Percentiles rank a stretch among this genome's conserved stretches.
These are phyloP conservation scores for Fringilla coelebs DNA, from an alignment of 2,797 vertebrate genomes.

Conservation along the genomic window DNA sequence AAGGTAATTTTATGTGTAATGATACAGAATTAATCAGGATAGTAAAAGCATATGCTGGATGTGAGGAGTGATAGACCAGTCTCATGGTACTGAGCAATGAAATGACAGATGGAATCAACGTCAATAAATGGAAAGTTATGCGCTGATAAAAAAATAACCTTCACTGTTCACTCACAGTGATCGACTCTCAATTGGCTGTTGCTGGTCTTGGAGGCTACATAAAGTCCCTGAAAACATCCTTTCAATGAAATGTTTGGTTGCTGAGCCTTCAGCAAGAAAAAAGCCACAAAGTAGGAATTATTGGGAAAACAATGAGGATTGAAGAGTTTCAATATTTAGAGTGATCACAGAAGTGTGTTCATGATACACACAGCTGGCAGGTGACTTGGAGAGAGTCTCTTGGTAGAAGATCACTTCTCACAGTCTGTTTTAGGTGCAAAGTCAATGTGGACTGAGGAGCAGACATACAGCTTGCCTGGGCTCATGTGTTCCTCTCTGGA, in stretches of 20 bases:
- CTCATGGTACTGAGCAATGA: background rate
- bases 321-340: background rate
- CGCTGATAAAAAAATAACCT: background rate
- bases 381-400: background rate
- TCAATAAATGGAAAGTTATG: slow-evolving; percentile 15
- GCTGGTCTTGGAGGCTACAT: background rate
- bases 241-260: background rate
- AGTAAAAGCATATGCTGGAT: background rate
- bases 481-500: background rate
- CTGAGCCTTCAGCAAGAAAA: background rate
- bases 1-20: background rate
- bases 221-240: background rate
- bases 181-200: background rate
- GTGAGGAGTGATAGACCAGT: background rate
- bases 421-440: background rate
- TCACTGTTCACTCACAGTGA: background rate
- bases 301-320: background rate
- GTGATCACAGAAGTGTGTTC: background rate
- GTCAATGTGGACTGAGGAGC: background rate
- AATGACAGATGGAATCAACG: slow-evolving; percentile 14
- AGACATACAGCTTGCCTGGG: background rate
- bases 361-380: background rate
- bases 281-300: background rate
- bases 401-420: background rate
- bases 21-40: background rate